phyloP scores from a whole-genome alignment of 2,888 invertebrate genomes.

The Andrena dorsata region DNA sequence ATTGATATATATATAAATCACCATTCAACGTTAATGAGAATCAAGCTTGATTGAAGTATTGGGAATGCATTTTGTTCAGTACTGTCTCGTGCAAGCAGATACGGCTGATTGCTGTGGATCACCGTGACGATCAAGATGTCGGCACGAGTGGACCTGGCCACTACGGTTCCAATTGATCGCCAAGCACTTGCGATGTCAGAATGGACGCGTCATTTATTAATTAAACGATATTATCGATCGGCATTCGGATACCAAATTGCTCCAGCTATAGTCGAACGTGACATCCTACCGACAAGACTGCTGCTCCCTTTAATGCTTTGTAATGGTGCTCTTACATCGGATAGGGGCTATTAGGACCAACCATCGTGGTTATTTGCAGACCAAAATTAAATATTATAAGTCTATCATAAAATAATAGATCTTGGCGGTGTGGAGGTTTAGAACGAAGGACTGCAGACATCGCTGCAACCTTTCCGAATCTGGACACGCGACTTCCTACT shows the following conservation, averaged over 20 bases:
- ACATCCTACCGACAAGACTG: slow-evolving; percentile 28
- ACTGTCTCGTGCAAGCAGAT: not conserved
- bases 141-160: slow-evolving; percentile 22
- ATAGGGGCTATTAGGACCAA: not conserved
- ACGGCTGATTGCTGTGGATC: not conserved
- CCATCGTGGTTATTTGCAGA: not conserved
- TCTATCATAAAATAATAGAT: not conserved
- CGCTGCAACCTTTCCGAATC: slow-evolving; percentile 8
- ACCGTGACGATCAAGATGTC: slow-evolving; percentile 47
- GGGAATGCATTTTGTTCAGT: no score
- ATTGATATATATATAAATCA: no score
- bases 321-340: not conserved
- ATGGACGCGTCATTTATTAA: slow-evolving; percentile 64
- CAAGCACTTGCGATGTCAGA: slow-evolving; percentile 51
- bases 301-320: not conserved
- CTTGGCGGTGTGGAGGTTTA: not conserved
- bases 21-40: no score
- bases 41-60: no score
- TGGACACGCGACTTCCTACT: slow-evolving; percentile 64
- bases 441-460: not conserved
- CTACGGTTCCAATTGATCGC: slow-evolving; percentile 30
- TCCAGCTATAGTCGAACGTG: slow-evolving; percentile 37
- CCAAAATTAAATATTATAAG: not conserved
- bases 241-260: slow-evolving; percentile 6
- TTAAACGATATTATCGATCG: slow-evolving; percentile 47